Base-by-base conservation (phyloP, 1,140 invertebrate genomes). In the Drosophila sp. region DNA sequence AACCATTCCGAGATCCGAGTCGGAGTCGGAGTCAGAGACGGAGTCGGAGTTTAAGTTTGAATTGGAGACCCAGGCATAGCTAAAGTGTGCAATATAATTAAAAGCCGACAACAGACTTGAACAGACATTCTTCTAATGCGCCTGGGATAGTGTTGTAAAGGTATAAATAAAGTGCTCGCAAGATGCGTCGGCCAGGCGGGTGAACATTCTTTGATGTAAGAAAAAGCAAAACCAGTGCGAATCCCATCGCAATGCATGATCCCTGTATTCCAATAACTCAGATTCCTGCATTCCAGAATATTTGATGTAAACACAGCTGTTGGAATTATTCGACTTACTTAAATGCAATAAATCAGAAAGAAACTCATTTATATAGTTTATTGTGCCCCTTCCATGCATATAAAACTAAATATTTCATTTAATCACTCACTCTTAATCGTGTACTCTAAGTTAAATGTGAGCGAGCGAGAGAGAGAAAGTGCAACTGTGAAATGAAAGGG, bases 21-120 rank as follows among this genome's bases (percentile, higher is more conserved):
- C 25, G 27, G 27, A 78, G n/a, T 61, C 14, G 18, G 67, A 64
- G 50, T 46, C 25, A 14, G 34, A 78, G n/a, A 56, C 14, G 18
- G 46, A 58, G 61, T 50, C 21, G 27, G 21, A 43, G 14, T 36
- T 4, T 21, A 66, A 63, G 77, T 75, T 25, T 72, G 67, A 53
- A 36, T 53, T 36, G 50, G 50, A 77, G 77, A 80, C 64, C 76
- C 80, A 67, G 78, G 75, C 82, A 83, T 89, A 67, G 73, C 87
- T 87, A 90, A 90, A 90, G 81, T 83, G 87, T 90, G 87, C 87
- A 90, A 90, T 90, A 90, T 90, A 90, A 90, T 87, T 90, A 90
- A 90, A 90, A 90, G 87, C 87, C 87, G 87, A 90, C 87, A 90
- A 90, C 63, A 76, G 86, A 63, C 67, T 69, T 76, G 71, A 56